These are phyloP conservation scores for Hirtodrosophila duncani DNA, from an alignment of 2,888 invertebrate species.

Conservation along the genomic window DNA sequence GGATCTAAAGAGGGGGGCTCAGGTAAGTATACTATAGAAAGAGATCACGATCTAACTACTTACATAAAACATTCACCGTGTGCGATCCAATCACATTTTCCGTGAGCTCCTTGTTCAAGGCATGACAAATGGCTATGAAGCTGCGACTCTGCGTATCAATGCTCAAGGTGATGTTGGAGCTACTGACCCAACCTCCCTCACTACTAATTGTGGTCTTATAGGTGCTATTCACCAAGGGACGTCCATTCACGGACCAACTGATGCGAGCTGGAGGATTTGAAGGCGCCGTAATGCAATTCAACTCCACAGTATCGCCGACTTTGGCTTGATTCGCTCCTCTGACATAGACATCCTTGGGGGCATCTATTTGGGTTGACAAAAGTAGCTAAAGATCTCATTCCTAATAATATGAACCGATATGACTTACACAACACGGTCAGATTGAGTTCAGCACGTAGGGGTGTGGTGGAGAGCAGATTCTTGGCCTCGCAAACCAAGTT, in stretches of 20 bases:
- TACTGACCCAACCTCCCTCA: slow-evolving; percentile 74
- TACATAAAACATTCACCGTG: slow-evolving; percentile 75
- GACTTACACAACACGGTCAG: slow-evolving; percentile 75
- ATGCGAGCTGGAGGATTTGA: slow-evolving; percentile 75
- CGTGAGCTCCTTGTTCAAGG: slow-evolving; percentile 72
- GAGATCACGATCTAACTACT: slow-evolving; percentile 33
- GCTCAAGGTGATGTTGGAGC: slow-evolving; percentile 70
- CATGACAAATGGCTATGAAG: slow-evolving; percentile 74
- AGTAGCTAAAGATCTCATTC: slow-evolving; percentile 2
- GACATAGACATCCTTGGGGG: slow-evolving; percentile 72
- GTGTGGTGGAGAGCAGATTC: slow-evolving; percentile 69
- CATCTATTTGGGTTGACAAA: slow-evolving; percentile 43
- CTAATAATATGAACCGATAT: no score
- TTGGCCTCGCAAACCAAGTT: slow-evolving; percentile 75
- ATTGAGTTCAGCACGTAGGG: slow-evolving; percentile 70
- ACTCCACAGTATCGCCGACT: slow-evolving; percentile 65
- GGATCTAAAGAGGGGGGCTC: slow-evolving; percentile 65
- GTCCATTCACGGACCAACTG: slow-evolving; percentile 76
- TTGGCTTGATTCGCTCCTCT: slow-evolving; percentile 72
- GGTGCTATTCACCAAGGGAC: slow-evolving; percentile 64
- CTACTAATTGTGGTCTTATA: slow-evolving; percentile 57
- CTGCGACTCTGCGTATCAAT: slow-evolving; percentile 73
- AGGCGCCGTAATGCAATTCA: slow-evolving; percentile 72
- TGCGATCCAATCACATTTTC: slow-evolving; percentile 76
- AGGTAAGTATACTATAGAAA: no score